Percentiles rank a stretch among this genome's conserved stretches.
phyloP scores from a whole-genome alignment of 2,113 vertebrate species.

The Rousettus leschenaultii region DNA sequence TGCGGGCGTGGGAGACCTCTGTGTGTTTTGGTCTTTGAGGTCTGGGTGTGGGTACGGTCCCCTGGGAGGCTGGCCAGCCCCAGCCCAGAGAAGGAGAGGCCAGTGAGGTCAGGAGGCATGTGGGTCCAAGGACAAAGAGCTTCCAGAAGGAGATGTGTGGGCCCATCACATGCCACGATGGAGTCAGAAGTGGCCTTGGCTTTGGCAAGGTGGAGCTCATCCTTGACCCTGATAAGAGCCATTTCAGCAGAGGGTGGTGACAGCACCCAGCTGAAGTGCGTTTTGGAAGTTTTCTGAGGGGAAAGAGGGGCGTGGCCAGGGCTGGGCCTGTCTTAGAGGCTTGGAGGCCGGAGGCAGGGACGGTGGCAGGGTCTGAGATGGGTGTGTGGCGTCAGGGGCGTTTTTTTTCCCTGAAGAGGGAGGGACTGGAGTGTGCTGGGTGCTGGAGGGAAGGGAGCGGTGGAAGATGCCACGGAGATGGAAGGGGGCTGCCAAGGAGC shows the following conservation, averaged over 20 bases:
- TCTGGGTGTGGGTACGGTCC: not conserved
- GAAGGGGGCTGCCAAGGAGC: not conserved
- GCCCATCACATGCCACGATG: not conserved
- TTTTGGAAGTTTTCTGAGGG: accelerated
- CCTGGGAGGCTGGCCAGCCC: accelerated
- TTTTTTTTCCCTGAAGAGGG: too few species aligned
- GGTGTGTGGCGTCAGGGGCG: accelerated
- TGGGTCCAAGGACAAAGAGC: not conserved
- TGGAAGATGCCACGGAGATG: not conserved
- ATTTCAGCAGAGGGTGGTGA: accelerated
- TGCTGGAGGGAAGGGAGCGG: not conserved
- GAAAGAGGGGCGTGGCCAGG: not conserved
- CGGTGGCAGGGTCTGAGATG: not conserved
- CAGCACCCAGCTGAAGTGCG: accelerated
- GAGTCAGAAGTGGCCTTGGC: not conserved
- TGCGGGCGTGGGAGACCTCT: accelerated
- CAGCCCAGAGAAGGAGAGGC: accelerated
- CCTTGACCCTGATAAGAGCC: accelerated
- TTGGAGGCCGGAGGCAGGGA: not conserved
- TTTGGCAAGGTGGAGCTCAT: not conserved
- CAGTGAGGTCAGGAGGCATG: accelerated
- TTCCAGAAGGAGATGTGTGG: too few species aligned
- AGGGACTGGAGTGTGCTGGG: accelerated
- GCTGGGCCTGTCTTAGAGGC: not conserved
- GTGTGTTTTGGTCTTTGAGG: not conserved